Evolutionary conservation across 1,140 invertebrate species (phyloP).

Genomic region (Procambarus virginalis): DNA sequence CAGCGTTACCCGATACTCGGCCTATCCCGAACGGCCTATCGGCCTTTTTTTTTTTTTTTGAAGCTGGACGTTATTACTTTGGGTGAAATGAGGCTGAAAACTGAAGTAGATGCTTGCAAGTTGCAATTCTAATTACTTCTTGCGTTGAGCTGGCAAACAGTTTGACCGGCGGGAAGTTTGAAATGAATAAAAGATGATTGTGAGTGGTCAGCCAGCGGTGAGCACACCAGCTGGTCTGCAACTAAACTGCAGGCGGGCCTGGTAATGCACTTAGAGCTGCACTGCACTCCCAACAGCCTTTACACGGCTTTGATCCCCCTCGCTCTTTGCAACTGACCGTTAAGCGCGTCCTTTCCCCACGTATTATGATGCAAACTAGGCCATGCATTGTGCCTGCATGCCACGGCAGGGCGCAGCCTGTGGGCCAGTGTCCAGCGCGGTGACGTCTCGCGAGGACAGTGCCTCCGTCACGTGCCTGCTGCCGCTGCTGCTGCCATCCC

Average conservation of each 20-base stretch:
- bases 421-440: slow-evolving; percentile 68
- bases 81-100: slow-evolving; percentile 57
- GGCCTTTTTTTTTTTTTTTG: slow-evolving; percentile 53
- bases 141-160: slow-evolving; percentile 24
- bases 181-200: slow-evolving; percentile 62
- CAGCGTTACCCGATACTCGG: slow-evolving; percentile 51
- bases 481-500: slow-evolving; percentile 21
- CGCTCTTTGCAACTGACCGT: slow-evolving; percentile 66
- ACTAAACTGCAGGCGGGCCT: slow-evolving; percentile 61
- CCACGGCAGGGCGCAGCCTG: slow-evolving; percentile 51
- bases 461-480: slow-evolving; percentile 58
- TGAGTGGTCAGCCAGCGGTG: slow-evolving; percentile 56
- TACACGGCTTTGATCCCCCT: slow-evolving; percentile 60
- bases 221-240: slow-evolving; percentile 44
- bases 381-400: slow-evolving; percentile 69
- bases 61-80: slow-evolving; percentile 65
- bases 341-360: slow-evolving; percentile 56
- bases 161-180: slow-evolving; percentile 34
- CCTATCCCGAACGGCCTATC: slow-evolving; percentile 62
- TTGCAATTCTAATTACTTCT: slow-evolving; percentile 51
- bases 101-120: slow-evolving; percentile 49
- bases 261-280: slow-evolving; percentile 67
- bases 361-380: slow-evolving; percentile 70
- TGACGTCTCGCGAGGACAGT: slow-evolving; percentile 54
- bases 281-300: slow-evolving; percentile 60